These are phyloP conservation scores for Augochlora pura DNA, from an alignment of 1,140 invertebrate species.

Conservation along the genomic window DNA sequence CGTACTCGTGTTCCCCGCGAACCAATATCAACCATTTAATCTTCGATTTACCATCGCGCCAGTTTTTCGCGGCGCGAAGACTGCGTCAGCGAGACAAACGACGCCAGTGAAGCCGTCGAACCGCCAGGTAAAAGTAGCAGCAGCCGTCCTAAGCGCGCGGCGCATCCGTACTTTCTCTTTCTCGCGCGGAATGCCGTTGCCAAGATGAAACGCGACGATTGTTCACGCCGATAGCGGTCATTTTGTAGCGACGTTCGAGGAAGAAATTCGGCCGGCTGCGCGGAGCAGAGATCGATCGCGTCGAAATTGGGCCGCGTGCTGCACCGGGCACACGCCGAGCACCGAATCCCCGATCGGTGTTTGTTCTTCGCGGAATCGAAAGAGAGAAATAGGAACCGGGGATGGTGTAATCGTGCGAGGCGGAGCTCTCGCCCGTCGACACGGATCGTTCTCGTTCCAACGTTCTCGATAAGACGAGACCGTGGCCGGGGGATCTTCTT, in stretches of 20 bases:
- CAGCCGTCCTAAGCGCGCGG: neutral
- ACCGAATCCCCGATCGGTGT: constrained; percentile 1
- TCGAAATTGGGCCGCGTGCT: constrained; percentile 36
- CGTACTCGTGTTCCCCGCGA: too few species aligned
- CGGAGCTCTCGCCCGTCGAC: constrained; percentile 15
- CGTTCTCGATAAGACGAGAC: constrained; percentile 55
- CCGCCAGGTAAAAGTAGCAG: neutral
- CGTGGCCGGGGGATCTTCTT: constrained; percentile 42
- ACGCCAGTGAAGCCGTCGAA: too few species aligned
- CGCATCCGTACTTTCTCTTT: constrained; percentile 40
- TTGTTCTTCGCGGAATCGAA: constrained; percentile 39
- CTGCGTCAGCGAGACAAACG: too few species aligned
- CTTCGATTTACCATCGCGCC: too few species aligned
- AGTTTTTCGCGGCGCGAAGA: too few species aligned
- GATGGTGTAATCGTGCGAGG: constrained; percentile 42
- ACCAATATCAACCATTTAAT: too few species aligned
- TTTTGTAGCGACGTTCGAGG: constrained; percentile 38
- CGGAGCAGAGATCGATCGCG: constrained; percentile 36
- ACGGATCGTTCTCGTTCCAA: constrained; percentile 20
- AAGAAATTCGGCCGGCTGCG: constrained; percentile 3
- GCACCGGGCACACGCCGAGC: neutral
- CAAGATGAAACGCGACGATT: constrained; percentile 12
- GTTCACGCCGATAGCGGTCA: neutral
- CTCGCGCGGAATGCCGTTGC: neutral
- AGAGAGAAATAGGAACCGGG: constrained; percentile 27